Evolutionary conservation across 2,888 invertebrate genomes (phyloP).

Genomic region (Hirudinaria manillensis): DNA sequence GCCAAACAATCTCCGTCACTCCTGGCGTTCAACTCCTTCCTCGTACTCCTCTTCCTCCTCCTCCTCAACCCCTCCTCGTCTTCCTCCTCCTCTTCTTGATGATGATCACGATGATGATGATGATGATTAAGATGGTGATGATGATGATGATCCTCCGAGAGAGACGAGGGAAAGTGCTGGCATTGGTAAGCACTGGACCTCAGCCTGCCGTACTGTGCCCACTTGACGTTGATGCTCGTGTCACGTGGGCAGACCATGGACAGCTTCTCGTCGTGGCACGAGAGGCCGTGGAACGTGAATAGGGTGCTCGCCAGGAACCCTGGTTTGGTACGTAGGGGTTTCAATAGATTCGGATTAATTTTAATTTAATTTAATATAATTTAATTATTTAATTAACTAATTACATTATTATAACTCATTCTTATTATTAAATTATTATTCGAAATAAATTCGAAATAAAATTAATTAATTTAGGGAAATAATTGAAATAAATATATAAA

Average conservation of each 20-base stretch:
- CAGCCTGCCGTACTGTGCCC: conserved; percentile 31
- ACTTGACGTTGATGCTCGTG: conserved; percentile 71
- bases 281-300: conserved; percentile 80
- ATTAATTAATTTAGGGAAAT: neutral
- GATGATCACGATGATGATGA: neutral
- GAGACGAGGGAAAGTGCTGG: neutral
- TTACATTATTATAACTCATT: neutral
- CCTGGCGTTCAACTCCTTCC: neutral
- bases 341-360: too few relatives aligned
- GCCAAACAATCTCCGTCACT: conserved; percentile 2
- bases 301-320: conserved; percentile 83
- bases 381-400: neutral
- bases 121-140: too few relatives aligned
- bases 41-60: neutral
- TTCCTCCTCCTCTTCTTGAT: neutral
- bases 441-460: neutral
- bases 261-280: conserved; percentile 84
- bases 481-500: neutral
- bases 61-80: neutral
- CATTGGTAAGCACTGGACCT: conserved; percentile 18
- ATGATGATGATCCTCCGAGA: neutral
- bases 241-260: conserved; percentile 80
- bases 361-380: neutral
- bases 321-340: conserved; percentile 51
- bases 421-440: neutral